Percentiles rank a stretch among this genome's conserved stretches.
These are phyloP conservation scores for Colistium nudipinnis DNA, from an alignment of 2,113 vertebrate species.

Conservation along the genomic window DNA sequence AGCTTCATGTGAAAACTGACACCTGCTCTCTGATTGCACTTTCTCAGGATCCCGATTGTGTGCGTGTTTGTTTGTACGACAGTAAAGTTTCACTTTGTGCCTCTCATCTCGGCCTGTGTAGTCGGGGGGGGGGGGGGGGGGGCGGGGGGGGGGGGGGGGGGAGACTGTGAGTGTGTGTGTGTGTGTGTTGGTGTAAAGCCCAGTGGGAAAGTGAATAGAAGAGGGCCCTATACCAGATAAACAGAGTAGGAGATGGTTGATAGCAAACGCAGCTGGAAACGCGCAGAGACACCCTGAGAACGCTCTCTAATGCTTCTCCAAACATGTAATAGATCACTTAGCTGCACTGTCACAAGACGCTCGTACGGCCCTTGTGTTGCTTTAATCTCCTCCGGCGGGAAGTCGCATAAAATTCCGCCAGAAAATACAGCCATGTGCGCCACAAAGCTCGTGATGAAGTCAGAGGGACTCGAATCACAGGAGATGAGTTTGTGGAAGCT, in stretches of 20 bases:
- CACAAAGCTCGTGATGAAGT: neutral
- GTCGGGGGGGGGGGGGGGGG: conserved; percentile 27
- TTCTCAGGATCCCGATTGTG: conserved; percentile 71
- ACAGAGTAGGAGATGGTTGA: conserved; percentile 63
- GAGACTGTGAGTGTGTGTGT: conserved; percentile 36
- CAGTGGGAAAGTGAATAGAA: conserved; percentile 66
- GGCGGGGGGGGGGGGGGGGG: conserved; percentile 26
- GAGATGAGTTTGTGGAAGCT: conserved; percentile 23
- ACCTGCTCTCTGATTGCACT: conserved; percentile 74
- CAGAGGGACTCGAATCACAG: conserved; percentile 19
- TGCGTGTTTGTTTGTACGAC: conserved; percentile 72
- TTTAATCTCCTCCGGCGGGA: conserved; percentile 41
- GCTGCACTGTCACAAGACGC: conserved; percentile 53
- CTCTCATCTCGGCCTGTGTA: conserved; percentile 51
- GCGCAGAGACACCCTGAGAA: conserved; percentile 68
- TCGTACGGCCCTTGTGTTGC: conserved; percentile 13
- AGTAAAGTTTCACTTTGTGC: conserved; percentile 64
- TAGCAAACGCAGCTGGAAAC: conserved; percentile 74
- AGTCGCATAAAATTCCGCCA: conserved; percentile 10
- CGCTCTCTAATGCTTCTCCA: conserved; percentile 65
- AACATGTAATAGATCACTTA: conserved; percentile 78
- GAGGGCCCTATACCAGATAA: conserved; percentile 67
- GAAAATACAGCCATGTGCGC: neutral
- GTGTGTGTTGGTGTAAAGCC: conserved; percentile 57
- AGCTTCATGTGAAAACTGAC: conserved; percentile 75